Conservation (phyloP, 2,113 vertebrate genomes). For the Tauraco erythrolophus region DNA sequence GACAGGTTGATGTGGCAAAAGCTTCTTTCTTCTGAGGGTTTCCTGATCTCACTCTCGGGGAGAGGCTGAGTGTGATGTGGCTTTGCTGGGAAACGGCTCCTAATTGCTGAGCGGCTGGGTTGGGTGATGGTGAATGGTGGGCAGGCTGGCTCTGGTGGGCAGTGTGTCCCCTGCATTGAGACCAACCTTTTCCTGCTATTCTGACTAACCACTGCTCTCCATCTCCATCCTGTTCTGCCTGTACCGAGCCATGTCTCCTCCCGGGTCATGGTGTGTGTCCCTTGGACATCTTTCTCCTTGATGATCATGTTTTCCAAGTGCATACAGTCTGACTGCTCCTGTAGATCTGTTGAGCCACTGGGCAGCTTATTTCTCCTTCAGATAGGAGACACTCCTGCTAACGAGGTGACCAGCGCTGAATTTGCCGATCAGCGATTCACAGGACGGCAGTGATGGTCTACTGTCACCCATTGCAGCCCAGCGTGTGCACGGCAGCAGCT, state of each 20-base stretch:
- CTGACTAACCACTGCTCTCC: not conserved
- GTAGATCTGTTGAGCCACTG: not conserved
- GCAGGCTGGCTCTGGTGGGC: not conserved
- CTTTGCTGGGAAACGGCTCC: not conserved
- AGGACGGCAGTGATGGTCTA: not conserved
- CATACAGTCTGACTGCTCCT: not conserved
- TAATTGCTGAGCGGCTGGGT: not conserved
- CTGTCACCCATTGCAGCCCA: not conserved
- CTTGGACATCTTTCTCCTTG: not conserved
- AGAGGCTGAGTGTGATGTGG: not conserved
- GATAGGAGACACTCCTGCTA: not conserved
- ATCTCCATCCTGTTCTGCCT: accelerated
- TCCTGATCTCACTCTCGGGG: not conserved
- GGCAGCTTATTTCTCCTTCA: not conserved
- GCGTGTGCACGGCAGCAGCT: accelerated
- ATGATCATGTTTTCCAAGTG: not conserved
- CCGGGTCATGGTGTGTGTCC: not conserved
- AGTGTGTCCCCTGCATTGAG: accelerated
- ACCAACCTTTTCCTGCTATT: not conserved
- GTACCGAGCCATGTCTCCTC: not conserved
- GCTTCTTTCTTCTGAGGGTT: accelerated
- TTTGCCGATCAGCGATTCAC: accelerated
- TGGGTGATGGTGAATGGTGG: not conserved
- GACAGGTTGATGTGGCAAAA: not conserved
- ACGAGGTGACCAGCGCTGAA: not conserved